These are phyloP conservation scores for Stenolophus ochropezus DNA, from an alignment of 2,888 invertebrate species.

Conservation along the genomic window DNA sequence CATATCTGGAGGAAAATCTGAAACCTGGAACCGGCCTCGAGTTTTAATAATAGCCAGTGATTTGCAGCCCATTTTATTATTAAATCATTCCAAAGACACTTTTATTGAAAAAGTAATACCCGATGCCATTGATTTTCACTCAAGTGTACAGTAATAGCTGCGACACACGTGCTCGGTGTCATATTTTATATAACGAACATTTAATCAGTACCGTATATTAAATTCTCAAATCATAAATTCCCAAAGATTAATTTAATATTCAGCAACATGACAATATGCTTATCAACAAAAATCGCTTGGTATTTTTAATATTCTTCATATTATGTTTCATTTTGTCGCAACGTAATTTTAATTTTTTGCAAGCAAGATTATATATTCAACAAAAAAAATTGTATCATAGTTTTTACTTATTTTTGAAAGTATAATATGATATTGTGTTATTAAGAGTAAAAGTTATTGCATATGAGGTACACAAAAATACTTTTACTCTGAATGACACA, in stretches of 20 bases:
- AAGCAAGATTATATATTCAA: no score
- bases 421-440: no score
- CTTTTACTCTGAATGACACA: no score
- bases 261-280: not conserved
- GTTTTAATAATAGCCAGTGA: slow-evolving; percentile 29
- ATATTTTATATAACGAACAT: slow-evolving; percentile 39
- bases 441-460: no score
- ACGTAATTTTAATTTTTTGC: not conserved
- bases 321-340: not conserved
- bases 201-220: slow-evolving; percentile 39
- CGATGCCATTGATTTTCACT: slow-evolving; percentile 37
- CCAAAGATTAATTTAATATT: not conserved
- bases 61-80: slow-evolving; percentile 33
- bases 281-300: not conserved
- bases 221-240: slow-evolving; percentile 28
- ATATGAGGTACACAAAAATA: no score
- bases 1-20: not conserved
- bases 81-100: slow-evolving; percentile 43
- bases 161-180: slow-evolving; percentile 2
- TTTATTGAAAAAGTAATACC: slow-evolving; percentile 46
- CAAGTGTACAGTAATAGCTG: slow-evolving; percentile 22
- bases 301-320: not conserved
- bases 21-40: not conserved
- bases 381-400: no score
- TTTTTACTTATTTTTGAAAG: no score